Percentiles rank a stretch among this genome's conserved stretches.
Conservation (phyloP, 2,888 invertebrate species). For the Meloe dianella region DNA sequence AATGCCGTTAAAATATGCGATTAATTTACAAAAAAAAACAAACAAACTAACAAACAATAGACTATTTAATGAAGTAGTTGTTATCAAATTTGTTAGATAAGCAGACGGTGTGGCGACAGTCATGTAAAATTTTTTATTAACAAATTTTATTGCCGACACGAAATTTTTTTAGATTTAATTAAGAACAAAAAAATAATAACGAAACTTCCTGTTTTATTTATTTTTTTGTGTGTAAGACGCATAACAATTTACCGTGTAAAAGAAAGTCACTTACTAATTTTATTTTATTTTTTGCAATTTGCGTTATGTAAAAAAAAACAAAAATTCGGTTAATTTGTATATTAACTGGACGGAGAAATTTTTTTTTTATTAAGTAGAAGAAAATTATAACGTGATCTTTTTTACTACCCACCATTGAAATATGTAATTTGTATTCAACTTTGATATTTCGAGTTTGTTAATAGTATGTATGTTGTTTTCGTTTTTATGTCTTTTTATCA, state of each 20-base stretch:
- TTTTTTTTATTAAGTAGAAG: no score
- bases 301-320: not conserved
- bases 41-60: no score
- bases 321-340: no score
- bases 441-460: not conserved
- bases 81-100: not conserved
- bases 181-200: not conserved
- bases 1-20: no score
- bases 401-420: no score
- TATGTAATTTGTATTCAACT: not conserved
- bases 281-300: not conserved
- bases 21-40: not conserved
- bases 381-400: not conserved
- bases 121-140: not conserved
- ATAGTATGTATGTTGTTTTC: not conserved
- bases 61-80: not conserved
- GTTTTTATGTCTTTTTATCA: not conserved
- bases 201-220: not conserved
- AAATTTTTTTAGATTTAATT: not conserved
- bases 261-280: not conserved
- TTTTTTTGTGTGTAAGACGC: not conserved
- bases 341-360: no score
- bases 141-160: not conserved
- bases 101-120: not conserved
- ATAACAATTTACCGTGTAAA: not conserved